Evolutionary conservation across 1,140 invertebrate species (phyloP), one percentile per base, ranked within the genome.

Genomic region (Diabrotica undecimpunctata): DNA sequence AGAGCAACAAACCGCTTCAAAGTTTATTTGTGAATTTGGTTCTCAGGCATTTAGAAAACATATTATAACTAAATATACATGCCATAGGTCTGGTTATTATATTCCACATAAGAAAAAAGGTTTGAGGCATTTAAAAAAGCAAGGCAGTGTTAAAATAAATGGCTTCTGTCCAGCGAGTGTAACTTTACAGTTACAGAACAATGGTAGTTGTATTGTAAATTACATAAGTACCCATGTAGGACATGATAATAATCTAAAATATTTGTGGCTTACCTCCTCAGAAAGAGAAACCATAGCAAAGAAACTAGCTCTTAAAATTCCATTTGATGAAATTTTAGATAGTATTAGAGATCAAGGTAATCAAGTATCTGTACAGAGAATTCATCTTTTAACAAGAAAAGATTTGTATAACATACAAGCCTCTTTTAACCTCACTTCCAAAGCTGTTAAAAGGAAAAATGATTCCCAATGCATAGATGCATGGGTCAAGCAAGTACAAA

Each of bases 251-350:
- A 66, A 70, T 56, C 14, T 70, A 12, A 25, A 46, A 9, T 61
- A 68, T 62, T 64, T 70, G 64, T 39, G 13, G 55, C 54, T 68
- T 7, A 66, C 25, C 14, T 9, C 38, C 13, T 35, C 12, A 57
- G 70, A 69, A 52, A 54, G 54, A 38, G 7, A 66, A 56, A 38
- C 13, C 39, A 7, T 72, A 13, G 70, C 70, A 8, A 51, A 8
- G 11, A 70, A 72, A 60, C 64, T 72, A 53, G 54, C 70, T 9
- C 14, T 12, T 8, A 64, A 64, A 56, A 65, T 71, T 12, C 65
- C 70, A 3, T 71, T 71, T 64, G 7, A 37, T 11, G 25, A 8
- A 10, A 69, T 71, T 63, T 56, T 71, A n/a, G 63, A 71, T 61
- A 57, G 67, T 7, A 41, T 67, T 11, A 25, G 65, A 14, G 63